Evolutionary conservation across 1,140 invertebrate genomes (phyloP).

Genomic region (Drosophila cardini): DNA sequence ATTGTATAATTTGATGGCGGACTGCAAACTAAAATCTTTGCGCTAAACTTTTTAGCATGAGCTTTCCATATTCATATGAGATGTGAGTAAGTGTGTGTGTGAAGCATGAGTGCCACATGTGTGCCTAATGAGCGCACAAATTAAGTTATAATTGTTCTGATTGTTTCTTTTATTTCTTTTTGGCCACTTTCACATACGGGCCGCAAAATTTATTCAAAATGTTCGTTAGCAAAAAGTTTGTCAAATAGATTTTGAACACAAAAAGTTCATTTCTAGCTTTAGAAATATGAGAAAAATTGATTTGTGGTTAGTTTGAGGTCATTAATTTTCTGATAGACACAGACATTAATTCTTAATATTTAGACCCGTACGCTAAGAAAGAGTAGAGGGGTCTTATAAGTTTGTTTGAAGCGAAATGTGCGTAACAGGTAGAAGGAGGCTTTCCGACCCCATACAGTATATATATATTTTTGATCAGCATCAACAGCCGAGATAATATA

Average conservation of each 20-base stretch:
- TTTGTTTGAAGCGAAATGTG: too few relatives aligned
- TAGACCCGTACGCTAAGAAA: too few relatives aligned
- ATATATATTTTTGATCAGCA: too few relatives aligned
- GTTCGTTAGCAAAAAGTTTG: constrained; percentile 43
- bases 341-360: background rate
- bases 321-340: background rate
- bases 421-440: too few relatives aligned
- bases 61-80: constrained; percentile 17
- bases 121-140: constrained; percentile 79
- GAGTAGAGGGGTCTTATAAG: too few relatives aligned
- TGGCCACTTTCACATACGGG: constrained; percentile 54
- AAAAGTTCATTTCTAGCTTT: constrained; percentile 35
- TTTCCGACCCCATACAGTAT: too few relatives aligned
- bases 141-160: constrained; percentile 80
- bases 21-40: constrained; percentile 51
- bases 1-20: constrained; percentile 63
- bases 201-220: constrained; percentile 21
- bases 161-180: constrained; percentile 65
- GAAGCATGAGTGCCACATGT: constrained; percentile 53
- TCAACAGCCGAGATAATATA: too few relatives aligned
- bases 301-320: background rate
- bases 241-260: constrained; percentile 3
- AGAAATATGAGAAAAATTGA: constrained; percentile 5
- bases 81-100: constrained; percentile 20
- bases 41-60: constrained; percentile 56